A percentile compares a stretch with the other conserved stretches of the same genome.
Evolutionary conservation across 2,888 invertebrate species (phyloP).

Genomic region (Drosophila helvetica): DNA sequence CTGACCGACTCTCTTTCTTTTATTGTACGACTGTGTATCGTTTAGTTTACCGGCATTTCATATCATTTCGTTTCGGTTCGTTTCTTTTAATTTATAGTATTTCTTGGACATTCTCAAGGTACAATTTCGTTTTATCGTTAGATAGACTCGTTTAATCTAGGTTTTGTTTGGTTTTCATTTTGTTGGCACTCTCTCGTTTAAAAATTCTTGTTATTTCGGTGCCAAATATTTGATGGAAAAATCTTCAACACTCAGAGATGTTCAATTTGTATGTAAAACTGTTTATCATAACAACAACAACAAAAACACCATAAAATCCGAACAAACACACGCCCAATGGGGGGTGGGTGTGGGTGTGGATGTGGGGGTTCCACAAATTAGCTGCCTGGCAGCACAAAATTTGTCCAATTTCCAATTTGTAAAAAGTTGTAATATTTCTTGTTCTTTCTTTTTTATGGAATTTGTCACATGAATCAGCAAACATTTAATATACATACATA

Average conservation of each 20-base stretch:
- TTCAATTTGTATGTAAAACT: slow-evolving; percentile 63
- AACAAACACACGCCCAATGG: slow-evolving; percentile 5
- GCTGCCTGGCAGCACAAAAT: slow-evolving; percentile 49
- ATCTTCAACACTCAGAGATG: slow-evolving; percentile 69
- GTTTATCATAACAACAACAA: slow-evolving; percentile 44
- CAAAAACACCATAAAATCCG: slow-evolving; percentile 37
- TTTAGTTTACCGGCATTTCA: slow-evolving; percentile 13
- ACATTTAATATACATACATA: slow-evolving; percentile 35
- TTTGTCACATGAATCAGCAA: slow-evolving; percentile 51
- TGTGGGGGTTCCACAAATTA: slow-evolving; percentile 42
- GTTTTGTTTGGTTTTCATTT: background rate
- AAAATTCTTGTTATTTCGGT: slow-evolving; percentile 33
- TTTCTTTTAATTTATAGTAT: background rate
- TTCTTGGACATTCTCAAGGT: slow-evolving; percentile 58
- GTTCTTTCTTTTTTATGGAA: slow-evolving; percentile 24
- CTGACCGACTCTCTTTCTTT: background rate
- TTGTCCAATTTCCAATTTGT: slow-evolving; percentile 38
- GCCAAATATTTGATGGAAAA: slow-evolving; percentile 68
- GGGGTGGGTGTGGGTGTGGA: background rate
- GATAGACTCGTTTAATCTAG: background rate
- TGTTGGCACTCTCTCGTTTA: slow-evolving; percentile 31
- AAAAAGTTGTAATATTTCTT: slow-evolving; percentile 36
- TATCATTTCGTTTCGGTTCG: no score
- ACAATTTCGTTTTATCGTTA: slow-evolving; percentile 43
- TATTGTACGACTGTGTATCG: slow-evolving; percentile 34